Base-by-base conservation (phyloP, 2,888 invertebrate genomes). In the Operophtera brumata region DNA sequence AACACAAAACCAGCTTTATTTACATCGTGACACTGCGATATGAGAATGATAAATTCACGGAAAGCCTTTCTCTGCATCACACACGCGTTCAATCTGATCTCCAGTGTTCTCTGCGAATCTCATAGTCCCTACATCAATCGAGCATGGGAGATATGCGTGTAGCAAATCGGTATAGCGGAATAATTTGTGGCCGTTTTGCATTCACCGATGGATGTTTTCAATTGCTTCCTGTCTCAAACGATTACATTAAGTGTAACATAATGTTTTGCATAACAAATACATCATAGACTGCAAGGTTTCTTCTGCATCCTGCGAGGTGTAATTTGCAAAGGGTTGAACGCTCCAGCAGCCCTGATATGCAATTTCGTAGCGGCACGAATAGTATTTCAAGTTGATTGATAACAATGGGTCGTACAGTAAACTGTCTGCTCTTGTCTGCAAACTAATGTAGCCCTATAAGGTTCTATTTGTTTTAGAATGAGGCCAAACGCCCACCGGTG, bases 401-500 rank as follows among this genome's bases (percentile, higher is more conserved):
- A 68, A 67, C 69, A 76, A 70, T 67, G 65, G 64, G 68, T 68
- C 71, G 69, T 66, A 74, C 60, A 69, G 74, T 71, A 71, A 71
- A 75, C 75, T 74, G 74, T 72, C 68, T 70, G 63, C 66, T 69
- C 69, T 61, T 70, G 73, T 72, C 67, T 64, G 59, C 61, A 50
- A 71, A 72, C 70, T 82, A 82, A 81, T 82, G 73, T 76, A 64
- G 72, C 75, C 80, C 82, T 83, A 77, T 79, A 80, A 71, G 80
- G 82, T 70, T 64, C 66, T 69, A 68, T 70, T 68, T 67, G 68
- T 71, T 66, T 59, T 62, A 67, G 68, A 82, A 79, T 73, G 66
- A 65, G 80, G 82, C 72, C 76, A 78, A 65, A 68, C 79, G 77
- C 82, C 81, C 74, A 82, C 80, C 58, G 59, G 57, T 51, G 52